Base-by-base conservation (phyloP, 1,140 invertebrate species). In the Agraylea sexmaculata region DNA sequence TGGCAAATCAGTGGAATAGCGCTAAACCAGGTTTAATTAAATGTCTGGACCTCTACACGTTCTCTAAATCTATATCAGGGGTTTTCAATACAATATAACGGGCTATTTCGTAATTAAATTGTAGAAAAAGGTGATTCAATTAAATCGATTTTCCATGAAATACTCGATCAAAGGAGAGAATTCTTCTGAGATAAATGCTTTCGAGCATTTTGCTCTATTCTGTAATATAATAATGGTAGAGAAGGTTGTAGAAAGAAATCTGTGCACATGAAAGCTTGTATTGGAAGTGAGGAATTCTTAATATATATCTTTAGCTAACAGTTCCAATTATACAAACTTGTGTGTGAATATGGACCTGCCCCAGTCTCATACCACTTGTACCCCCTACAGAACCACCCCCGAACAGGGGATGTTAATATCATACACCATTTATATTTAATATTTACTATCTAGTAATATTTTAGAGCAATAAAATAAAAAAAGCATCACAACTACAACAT, bases 21-120 rank as follows among this genome's bases (percentile, higher is more conserved):
- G 48, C 48, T 50, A 50, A 50, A 50, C 40, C 48, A 45, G 47
- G 41, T 50, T 50, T 50, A 50, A 50, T 50, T 50, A 50, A 50
- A 50, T 50, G 48, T 50, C 48, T 50, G 48, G 48, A 50, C 31
- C 44, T 42, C 48, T 50, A 50, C 47, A 45, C 47, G 48, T 50
- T 50, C 48, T 50, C 38, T 50, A 47, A 50, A 50, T 50, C 48
- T 50, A 50, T 50, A 42, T 35, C 40, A 40, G 45, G 37, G 18
- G 32, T 27, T 37, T n/a, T n/a, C n/a, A n/a, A n/a, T n/a, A n/a
- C n/a, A n/a, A 32, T 37, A 12, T 23, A 30, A 17, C 25, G 32
- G 34, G 18, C 21, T n/a, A 25, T 7, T 25, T 25, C 23, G n/a
- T n/a, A 25, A 6, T 25, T n/a, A n/a, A 25, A 7, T 25, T 6